Percentiles rank a stretch among this genome's conserved stretches.
phyloP scores from a whole-genome alignment of 2,797 vertebrate species.

The Caiman crocodilus region DNA sequence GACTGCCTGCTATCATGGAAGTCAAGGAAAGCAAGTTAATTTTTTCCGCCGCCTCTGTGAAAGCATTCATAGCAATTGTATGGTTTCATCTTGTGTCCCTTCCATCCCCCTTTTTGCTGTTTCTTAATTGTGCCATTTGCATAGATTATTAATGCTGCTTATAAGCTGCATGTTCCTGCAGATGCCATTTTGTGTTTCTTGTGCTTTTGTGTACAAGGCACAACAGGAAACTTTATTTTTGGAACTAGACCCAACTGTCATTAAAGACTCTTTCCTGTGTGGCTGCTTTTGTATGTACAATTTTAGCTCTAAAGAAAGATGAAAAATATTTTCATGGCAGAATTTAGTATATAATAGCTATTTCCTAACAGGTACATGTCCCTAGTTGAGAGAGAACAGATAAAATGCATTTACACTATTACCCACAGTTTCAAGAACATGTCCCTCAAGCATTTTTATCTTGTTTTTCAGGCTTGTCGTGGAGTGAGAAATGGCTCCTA shows the following conservation, averaged over 20 bases:
- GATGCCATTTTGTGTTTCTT: not conserved
- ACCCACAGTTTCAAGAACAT: conserved; percentile 67
- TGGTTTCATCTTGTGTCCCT: not conserved
- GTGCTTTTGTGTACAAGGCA: accelerated
- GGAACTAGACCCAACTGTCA: conserved; percentile 28
- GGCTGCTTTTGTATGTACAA: conserved; percentile 48
- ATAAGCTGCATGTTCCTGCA: not conserved
- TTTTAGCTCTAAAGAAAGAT: conserved; percentile 60
- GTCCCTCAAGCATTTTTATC: conserved; percentile 79
- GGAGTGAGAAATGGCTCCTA: conserved; percentile 69
- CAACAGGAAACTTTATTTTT: not conserved
- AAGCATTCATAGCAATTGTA: accelerated
- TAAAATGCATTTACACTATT: conserved; percentile 75
- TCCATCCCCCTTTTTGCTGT: not conserved
- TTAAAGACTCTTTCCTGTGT: conserved; percentile 38
- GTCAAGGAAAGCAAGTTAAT: not conserved
- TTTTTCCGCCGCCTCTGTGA: not conserved
- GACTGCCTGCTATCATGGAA: not conserved
- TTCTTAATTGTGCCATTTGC: not conserved
- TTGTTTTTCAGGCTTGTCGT: conserved; percentile 79
- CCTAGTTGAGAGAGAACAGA: conserved; percentile 74
- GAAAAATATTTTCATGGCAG: conserved; percentile 71
- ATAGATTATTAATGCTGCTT: not conserved
- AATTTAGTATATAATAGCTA: conserved; percentile 65
- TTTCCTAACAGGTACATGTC: conserved; percentile 65